Evolutionary conservation across 2,888 invertebrate genomes (phyloP).

Genomic region (Danaus chrysippus): DNA sequence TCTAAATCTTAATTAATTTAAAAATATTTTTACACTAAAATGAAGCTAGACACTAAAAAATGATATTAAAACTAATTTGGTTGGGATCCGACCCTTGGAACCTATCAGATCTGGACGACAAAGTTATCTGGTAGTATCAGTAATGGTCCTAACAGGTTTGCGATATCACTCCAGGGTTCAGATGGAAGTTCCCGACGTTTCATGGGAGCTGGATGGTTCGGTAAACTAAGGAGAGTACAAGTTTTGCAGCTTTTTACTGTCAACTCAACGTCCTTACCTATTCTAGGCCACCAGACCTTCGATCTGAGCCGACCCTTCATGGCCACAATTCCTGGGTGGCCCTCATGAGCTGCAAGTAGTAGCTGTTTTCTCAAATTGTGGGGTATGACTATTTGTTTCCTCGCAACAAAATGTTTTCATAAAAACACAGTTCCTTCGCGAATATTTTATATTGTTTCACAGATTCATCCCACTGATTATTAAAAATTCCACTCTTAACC

Average conservation of each 20-base stretch:
- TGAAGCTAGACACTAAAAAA: no score
- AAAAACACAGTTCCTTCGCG: conserved; percentile 23
- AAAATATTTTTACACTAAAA: no score
- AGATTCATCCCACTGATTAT: conserved; percentile 22
- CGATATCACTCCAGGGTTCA: conserved; percentile 30
- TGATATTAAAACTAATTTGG: no score
- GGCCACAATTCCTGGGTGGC: conserved; percentile 29
- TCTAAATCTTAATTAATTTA: no score
- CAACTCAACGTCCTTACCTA: conserved; percentile 29
- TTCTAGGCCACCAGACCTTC: conserved; percentile 35
- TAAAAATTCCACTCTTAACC: conserved; percentile 21
- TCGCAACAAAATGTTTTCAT: conserved; percentile 24
- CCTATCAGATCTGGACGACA: no score
- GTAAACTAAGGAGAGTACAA: conserved; percentile 29
- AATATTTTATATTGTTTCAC: conserved; percentile 22
- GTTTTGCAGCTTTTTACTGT: conserved; percentile 28
- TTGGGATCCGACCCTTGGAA: no score
- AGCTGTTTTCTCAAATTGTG: conserved; percentile 22
- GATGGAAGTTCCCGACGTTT: conserved; percentile 30
- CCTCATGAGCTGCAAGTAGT: conserved; percentile 34
- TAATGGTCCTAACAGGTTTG: conserved; percentile 34
- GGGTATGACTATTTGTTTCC: conserved; percentile 32
- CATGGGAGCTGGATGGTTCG: conserved; percentile 27
- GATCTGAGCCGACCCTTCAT: conserved; percentile 32
- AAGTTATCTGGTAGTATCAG: conserved; percentile 8